phyloP scores from a whole-genome alignment of 2,797 vertebrate genomes.

The Sternotherus odoratus region DNA sequence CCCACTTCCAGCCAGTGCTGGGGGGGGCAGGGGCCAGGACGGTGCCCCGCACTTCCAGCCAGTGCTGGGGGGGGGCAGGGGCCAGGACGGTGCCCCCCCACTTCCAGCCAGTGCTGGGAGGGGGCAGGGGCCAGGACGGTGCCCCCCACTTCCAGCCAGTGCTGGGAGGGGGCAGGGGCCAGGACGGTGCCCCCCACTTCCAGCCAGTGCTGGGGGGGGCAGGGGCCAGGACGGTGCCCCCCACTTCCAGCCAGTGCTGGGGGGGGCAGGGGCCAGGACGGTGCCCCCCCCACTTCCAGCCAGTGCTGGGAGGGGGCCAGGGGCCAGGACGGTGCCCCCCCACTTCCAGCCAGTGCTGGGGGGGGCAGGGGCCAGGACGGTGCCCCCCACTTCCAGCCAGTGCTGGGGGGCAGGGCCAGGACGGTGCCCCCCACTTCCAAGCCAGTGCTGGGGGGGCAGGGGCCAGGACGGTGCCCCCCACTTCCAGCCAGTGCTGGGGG shows the following conservation, averaged over 20 bases:
- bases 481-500: too few species aligned
- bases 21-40: too few species aligned
- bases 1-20: too few species aligned
- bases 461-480: not conserved
- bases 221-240: constrained; percentile 20
- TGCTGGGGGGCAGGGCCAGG: not conserved
- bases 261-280: constrained; percentile 3
- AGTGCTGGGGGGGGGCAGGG: too few species aligned
- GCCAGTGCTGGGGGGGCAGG: not conserved
- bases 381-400: not conserved
- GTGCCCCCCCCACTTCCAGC: too few species aligned
- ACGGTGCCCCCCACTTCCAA: not conserved
- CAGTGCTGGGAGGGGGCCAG: not conserved
- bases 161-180: too few species aligned
- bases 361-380: too few species aligned
- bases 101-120: too few species aligned
- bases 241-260: constrained; percentile 27
- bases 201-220: not conserved
- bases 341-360: constrained; percentile 30
- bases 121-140: too few species aligned
- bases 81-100: not conserved
- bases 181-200: not conserved
- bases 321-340: constrained; percentile 28
- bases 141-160: not conserved
- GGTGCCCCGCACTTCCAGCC: too few species aligned